Base-by-base conservation (phyloP, 2,797 vertebrate genomes). In the Amphiprion clarkii region DNA sequence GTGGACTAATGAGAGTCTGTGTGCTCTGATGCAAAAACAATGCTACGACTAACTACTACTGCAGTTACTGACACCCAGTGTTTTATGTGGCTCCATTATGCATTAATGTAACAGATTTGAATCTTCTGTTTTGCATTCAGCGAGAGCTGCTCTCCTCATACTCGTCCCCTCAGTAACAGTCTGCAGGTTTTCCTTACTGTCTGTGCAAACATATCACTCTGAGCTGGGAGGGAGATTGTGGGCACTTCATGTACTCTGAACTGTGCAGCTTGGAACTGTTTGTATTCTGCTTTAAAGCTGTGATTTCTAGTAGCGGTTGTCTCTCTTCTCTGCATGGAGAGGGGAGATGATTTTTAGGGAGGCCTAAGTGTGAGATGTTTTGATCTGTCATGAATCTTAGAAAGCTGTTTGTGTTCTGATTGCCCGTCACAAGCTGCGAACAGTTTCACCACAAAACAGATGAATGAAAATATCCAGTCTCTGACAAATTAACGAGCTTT, bases 191-290 rank as follows among this genome's bases (percentile, higher is more conserved):
- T 86, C 67, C 67, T 72, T 17, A 42, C 23, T 6, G 54, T 81
- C 54, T 67, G 64, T 82, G 78, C 76, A 89, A 86, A 91, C 92
- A 93, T 92, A 93, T 94, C 75, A 58, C 56, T 65, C 74, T 78
- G 74, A 61, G 21, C 52, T 61, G 49, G 64, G 53, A 81, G 4
- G 6, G 27, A 39, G 60, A 61, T 55, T 59, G 44, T 40, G 31
- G 52, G 27, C 23, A 27, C 53, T 58, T 74, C 0, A 5, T 66
- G 25, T 59, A 9, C 57, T 74, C 17, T 63, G 36, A 57, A 48
- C 27, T 59, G 14, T 60, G 61, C 67, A 73, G 33, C 13, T 81
- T 46, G 0, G 68, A 81, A 52, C 27, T 53, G 51, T 71, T 78
- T 61, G 46, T 55, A 16, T 54, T 74, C 3, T 55, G 4, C 48